These are phyloP conservation scores for Mandrillus leucophaeus DNA, from an alignment of 2,113 vertebrate species.

Conservation along the genomic window DNA sequence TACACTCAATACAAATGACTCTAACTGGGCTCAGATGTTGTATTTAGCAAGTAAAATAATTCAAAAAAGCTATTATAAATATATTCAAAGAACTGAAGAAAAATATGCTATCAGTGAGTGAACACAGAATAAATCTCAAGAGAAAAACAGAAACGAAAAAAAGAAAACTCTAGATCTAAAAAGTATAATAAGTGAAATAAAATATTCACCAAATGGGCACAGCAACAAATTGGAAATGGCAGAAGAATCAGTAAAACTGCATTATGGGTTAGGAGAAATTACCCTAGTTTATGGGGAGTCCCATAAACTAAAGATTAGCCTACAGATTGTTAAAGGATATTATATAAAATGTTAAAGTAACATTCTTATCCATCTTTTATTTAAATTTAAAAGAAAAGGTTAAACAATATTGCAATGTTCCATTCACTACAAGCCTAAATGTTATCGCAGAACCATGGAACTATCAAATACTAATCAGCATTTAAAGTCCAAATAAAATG, in stretches of 20 bases:
- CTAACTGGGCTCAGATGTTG: neutral
- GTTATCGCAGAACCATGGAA: neutral
- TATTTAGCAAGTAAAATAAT: neutral
- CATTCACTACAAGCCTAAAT: neutral
- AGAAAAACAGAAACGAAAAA: neutral
- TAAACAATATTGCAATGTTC: neutral
- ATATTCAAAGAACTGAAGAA: neutral
- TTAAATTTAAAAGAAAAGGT: slow-evolving; percentile 26
- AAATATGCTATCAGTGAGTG: neutral
- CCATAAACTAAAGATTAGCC: neutral
- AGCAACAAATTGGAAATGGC: neutral
- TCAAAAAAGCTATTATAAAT: neutral
- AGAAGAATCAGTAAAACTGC: neutral
- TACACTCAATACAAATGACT: neutral
- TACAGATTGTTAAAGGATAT: neutral
- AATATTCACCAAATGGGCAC: neutral
- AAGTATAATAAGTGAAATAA: neutral
- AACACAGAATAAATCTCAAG: neutral
- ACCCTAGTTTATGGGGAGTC: neutral
- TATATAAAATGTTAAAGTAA: slow-evolving; percentile 36
- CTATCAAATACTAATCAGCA: neutral
- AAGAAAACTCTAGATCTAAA: neutral
- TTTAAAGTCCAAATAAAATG: neutral
- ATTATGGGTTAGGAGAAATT: neutral
- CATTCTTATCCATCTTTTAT: slow-evolving; percentile 13